Percentiles rank a stretch among this genome's conserved stretches.
Conservation (phyloP, 2,797 vertebrate genomes). For the Pantherophis vulpinus region DNA sequence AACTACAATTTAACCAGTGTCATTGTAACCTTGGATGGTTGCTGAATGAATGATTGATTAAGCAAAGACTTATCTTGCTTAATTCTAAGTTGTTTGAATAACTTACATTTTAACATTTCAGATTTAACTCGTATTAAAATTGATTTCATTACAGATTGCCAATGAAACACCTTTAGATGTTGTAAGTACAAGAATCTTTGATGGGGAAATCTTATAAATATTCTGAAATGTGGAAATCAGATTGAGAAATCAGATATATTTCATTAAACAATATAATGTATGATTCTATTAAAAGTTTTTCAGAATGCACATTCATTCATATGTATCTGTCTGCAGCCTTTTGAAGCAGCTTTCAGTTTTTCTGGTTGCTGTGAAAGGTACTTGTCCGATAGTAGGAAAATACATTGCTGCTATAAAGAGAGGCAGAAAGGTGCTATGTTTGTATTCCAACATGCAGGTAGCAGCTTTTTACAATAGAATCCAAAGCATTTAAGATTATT, state of each 20-base stretch:
- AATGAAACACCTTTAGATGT: slow-evolving; percentile 97
- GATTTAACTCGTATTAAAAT: not conserved
- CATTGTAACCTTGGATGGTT: not conserved
- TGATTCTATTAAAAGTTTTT: not conserved
- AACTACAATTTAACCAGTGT: not conserved
- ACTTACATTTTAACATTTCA: not conserved
- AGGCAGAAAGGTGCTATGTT: not conserved
- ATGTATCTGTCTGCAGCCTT: not conserved
- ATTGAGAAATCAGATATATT: not conserved
- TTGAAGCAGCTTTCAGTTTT: not conserved
- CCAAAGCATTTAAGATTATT: not conserved
- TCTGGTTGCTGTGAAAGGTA: not conserved
- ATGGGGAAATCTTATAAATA: slow-evolving; percentile 29
- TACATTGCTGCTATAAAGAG: not conserved
- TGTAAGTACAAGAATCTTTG: slow-evolving; percentile 78
- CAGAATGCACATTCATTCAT: not conserved
- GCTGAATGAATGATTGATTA: not conserved
- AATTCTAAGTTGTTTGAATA: not conserved
- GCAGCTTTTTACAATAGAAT: not conserved
- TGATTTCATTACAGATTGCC: slow-evolving; percentile 85
- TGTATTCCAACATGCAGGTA: not conserved
- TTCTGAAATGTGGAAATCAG: not conserved
- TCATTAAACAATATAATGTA: not conserved
- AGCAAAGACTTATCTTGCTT: not conserved
- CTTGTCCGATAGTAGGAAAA: not conserved